Evolutionary conservation across 2,888 invertebrate genomes (phyloP).

Genomic region (Caradrina clavipalpis): DNA sequence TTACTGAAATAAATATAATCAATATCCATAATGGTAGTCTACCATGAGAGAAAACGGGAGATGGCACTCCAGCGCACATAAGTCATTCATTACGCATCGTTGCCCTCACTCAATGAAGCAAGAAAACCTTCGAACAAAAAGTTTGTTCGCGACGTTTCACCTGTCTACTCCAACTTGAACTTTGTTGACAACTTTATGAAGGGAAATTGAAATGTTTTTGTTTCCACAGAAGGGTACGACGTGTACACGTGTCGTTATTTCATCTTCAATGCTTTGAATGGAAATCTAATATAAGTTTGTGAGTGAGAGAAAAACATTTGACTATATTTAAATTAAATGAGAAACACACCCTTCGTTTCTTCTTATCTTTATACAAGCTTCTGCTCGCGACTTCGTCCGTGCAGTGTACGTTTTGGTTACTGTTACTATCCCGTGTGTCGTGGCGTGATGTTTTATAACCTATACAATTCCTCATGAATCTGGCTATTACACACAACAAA

Average conservation of each 20-base stretch:
- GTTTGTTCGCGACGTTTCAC: conserved; percentile 9
- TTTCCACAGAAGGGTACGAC: background rate
- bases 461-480: too few relatives aligned
- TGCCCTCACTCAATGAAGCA: conserved; percentile 2
- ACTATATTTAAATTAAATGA: conserved; percentile 11
- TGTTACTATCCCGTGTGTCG: too few relatives aligned
- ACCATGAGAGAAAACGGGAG: too few relatives aligned
- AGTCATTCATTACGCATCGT: conserved; percentile 1
- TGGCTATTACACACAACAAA: too few relatives aligned
- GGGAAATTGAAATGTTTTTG: conserved; percentile 36
- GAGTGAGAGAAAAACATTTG: background rate
- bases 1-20: too few relatives aligned
- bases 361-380: too few relatives aligned
- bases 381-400: too few relatives aligned
- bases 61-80: background rate
- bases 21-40: too few relatives aligned
- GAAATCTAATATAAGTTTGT: conserved; percentile 10
- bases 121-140: conserved; percentile 7
- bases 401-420: too few relatives aligned
- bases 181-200: background rate
- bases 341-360: background rate
- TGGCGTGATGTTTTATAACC: too few relatives aligned
- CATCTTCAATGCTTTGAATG: background rate
- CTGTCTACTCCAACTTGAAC: conserved; percentile 17
- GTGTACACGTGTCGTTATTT: background rate